A percentile compares a stretch with the other conserved stretches of the same genome.
These are phyloP conservation scores for Oostethus manadensis DNA, from an alignment of 2,113 vertebrate species.

Conservation along the genomic window DNA sequence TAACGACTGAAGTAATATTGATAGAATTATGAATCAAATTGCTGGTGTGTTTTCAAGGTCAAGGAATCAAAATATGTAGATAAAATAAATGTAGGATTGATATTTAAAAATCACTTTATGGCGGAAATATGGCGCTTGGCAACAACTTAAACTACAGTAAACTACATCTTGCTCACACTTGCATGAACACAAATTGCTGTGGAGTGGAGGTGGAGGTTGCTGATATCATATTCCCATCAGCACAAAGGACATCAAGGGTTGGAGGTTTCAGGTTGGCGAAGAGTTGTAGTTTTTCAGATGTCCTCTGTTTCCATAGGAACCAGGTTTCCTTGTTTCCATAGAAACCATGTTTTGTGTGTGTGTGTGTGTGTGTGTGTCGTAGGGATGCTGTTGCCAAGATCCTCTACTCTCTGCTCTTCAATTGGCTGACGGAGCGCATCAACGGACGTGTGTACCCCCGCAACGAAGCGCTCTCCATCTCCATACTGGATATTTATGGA, in stretches of 20 bases:
- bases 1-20: no score
- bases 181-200: not conserved
- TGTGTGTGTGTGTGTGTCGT: conserved; percentile 47
- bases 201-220: conserved; percentile 32
- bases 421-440: conserved; percentile 90
- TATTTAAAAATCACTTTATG: no score
- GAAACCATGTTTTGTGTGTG: conserved; percentile 60
- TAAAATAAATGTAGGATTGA: no score
- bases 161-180: no score
- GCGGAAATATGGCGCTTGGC: no score
- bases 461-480: conserved; percentile 84
- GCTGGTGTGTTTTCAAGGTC: no score
- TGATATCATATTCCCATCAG: conserved; percentile 50
- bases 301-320: conserved; percentile 70
- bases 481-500: conserved; percentile 95
- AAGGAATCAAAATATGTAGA: no score
- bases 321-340: conserved; percentile 58
- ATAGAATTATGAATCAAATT: no score
- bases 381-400: conserved; percentile 99
- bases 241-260: conserved; percentile 54
- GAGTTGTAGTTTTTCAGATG: conserved; percentile 49
- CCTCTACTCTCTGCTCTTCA: conserved; percentile 90
- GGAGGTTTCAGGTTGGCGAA: conserved; percentile 4
- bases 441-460: conserved; percentile 87
- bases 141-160: no score